Conservation (phyloP, 2,113 vertebrate genomes). For the Gobiocypris rarus region DNA sequence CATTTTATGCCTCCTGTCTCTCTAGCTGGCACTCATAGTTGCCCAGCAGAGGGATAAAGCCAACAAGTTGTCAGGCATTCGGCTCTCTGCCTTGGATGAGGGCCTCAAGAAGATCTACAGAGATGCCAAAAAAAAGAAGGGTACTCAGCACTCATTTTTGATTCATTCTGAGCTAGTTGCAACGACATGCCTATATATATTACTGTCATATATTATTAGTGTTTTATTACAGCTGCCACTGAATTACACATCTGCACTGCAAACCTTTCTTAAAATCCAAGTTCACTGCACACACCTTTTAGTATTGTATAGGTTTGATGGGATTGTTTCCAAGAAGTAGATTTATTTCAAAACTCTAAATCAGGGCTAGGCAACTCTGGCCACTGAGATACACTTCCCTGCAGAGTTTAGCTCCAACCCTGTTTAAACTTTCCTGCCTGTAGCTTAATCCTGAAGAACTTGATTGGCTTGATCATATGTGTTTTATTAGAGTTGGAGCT, state of each 20-base stretch:
- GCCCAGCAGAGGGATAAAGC: conserved; percentile 84
- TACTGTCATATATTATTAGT: no score
- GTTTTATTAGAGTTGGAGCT: no score
- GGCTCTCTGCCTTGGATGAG: conserved; percentile 83
- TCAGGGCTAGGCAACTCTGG: no score
- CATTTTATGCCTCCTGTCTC: conserved; percentile 35
- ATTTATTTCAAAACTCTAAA: background rate
- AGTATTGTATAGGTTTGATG: background rate
- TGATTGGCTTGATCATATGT: no score
- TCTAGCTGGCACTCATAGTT: conserved; percentile 87
- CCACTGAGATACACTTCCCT: no score
- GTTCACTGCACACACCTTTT: background rate
- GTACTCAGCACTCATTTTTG: conserved; percentile 63
- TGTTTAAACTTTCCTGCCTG: no score
- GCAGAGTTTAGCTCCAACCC: no score
- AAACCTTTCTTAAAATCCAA: background rate
- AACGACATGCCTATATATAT: background rate
- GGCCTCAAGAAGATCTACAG: conserved; percentile 87
- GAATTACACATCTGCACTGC: background rate
- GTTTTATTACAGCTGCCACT: no score
- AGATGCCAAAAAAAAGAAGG: conserved; percentile 83
- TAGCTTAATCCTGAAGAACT: no score
- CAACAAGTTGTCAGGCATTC: conserved; percentile 88
- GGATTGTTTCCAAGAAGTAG: background rate
- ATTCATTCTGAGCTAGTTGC: background rate